Evolutionary conservation across 1,140 invertebrate species (phyloP), one percentile per base, ranked within the genome.

Genomic region (Drosophila micromelanica): DNA sequence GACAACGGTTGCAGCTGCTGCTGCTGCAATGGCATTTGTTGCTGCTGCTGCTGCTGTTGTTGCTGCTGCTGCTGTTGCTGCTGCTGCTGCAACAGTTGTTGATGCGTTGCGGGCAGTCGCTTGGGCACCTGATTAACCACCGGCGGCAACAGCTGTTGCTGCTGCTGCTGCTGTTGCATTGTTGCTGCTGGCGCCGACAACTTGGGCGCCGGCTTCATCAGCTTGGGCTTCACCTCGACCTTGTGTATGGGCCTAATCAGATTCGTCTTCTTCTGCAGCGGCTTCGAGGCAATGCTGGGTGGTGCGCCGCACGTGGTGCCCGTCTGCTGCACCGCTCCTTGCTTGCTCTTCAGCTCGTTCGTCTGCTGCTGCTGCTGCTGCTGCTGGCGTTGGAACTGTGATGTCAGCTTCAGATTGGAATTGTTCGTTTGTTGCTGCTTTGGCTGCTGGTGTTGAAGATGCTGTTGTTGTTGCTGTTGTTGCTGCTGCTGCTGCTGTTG

Each of bases 151-250:
- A 67, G 61, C 0, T 65, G 73, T 12, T 69, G 71, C n/a, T 64
- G 55, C 5, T 69, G 71, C n/a, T 64, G 55, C 5, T 75, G 71
- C 13, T 67, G 11, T 12, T 32, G 17, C 5, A 42, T 43, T 17
- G 52, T 20, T 37, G 51, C 30, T 5, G 37, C n/a, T 5, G 30
- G 20, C 8, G 48, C 2, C 38, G 64, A 51, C 7, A 73, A 9
- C 37, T 86, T 87, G 1, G 65, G 27, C n/a, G 77, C 54, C 5
- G 73, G 74, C 56, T 91, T 91, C 77, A 91, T 82, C 1, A 90
- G n/a, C 46, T 91, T 91, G 0, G 90, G 90, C 64, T 91, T 91
- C 17, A 91, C 86, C 45, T 91, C 90, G 13, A 90, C 71, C 52
- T 91, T 91, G 67, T 91, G 80, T 32, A 91, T 89, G 40, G 90